phyloP scores from a whole-genome alignment of 23 tunicate species.

The Pegea sp. region DNA sequence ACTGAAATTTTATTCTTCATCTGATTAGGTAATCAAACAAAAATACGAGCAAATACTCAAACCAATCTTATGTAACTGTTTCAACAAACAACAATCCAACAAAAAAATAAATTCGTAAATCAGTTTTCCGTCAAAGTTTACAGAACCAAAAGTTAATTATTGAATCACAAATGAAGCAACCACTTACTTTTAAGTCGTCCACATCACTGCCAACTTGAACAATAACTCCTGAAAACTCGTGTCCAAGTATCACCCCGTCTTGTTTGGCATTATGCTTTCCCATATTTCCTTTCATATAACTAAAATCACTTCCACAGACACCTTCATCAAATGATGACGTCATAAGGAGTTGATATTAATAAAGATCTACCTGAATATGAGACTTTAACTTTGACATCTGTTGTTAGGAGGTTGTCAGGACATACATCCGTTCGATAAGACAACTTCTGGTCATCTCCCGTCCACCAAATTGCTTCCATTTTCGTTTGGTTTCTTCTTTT shows the following conservation, averaged over 20 bases:
- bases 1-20: too few species aligned
- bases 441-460: conserved; percentile 25
- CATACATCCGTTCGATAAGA: too few species aligned
- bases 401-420: conserved; percentile 18
- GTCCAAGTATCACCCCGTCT: conserved; percentile 62
- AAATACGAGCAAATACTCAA: too few species aligned
- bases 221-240: conserved; percentile 66
- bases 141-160: too few species aligned
- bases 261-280: conserved; percentile 33
- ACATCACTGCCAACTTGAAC: conserved; percentile 28
- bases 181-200: conserved; percentile 8
- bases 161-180: not conserved
- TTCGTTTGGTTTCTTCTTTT: too few species aligned
- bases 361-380: conserved; percentile 43
- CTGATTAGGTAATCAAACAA: too few species aligned
- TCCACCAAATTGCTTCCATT: conserved; percentile 83
- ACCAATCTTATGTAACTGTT: too few species aligned
- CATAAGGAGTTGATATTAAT: not conserved
- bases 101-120: too few species aligned
- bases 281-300: conserved; percentile 57
- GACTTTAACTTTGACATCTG: conserved; percentile 58
- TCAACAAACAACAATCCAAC: too few species aligned
- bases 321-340: conserved; percentile 14
- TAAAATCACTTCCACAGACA: conserved; percentile 72
- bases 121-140: too few species aligned